A percentile compares a stretch with the other conserved stretches of the same genome.
Conservation (phyloP, 2,113 vertebrate species). For the Grantiella picta region DNA sequence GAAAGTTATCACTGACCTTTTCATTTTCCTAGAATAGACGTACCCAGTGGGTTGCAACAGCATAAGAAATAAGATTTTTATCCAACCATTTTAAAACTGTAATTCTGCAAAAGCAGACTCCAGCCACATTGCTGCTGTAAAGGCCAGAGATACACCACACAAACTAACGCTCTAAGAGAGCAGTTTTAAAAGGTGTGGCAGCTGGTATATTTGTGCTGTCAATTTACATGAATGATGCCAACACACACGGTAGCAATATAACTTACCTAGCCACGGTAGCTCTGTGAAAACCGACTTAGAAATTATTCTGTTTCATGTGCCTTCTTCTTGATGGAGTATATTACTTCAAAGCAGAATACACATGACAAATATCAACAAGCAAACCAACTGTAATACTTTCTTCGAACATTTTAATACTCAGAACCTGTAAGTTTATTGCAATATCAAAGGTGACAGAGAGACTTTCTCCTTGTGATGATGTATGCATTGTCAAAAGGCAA, state of each 20-base stretch:
- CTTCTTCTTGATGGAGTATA: not conserved
- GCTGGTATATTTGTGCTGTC: not conserved
- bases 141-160: not conserved
- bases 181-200: not conserved
- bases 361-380: not conserved
- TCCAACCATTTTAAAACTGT: not conserved
- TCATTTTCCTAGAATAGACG: conserved; percentile 49
- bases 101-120: not conserved
- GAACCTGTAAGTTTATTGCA: not conserved
- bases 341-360: not conserved
- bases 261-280: not conserved
- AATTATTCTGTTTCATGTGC: not conserved
- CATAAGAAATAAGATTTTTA: conserved; percentile 50
- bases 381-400: not conserved
- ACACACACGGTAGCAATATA: not conserved
- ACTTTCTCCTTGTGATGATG: not conserved
- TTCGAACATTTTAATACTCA: not conserved
- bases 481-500: not conserved
- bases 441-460: not conserved
- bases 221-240: not conserved
- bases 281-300: not conserved
- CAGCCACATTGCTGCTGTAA: not conserved
- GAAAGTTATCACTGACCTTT: conserved; percentile 54
- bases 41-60: conserved; percentile 30
- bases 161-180: not conserved